Evolutionary conservation across 2,797 vertebrate species (phyloP), one percentile per base, ranked within the genome.

Genomic region (Chloroceryle amazona): DNA sequence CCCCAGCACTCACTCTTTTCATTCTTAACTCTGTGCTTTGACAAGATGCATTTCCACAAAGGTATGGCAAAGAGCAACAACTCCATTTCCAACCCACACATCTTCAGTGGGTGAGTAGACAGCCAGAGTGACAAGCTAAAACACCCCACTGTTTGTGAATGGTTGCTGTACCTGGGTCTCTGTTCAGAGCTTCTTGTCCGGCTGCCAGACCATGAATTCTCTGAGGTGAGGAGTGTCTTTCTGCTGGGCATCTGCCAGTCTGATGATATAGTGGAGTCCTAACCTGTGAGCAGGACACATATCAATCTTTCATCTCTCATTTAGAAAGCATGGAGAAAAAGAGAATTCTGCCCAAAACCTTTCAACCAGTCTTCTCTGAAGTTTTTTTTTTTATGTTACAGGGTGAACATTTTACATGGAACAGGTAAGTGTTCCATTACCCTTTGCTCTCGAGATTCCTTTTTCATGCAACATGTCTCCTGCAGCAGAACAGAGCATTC

Each of bases 121-220:
- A 42, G 21, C 33, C 3, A 4, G 33, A 74, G 39, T 28, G 49
- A 14, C 25, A 25, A 51, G 49, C 25, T 68, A 52, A 61, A 89
- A 41, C 0, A 2, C 0, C 12, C 21, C 22, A 17, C 17, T 4
- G 0, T 52, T 93, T 37, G 47, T 47, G 57, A 26, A 28, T 19
- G 8, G 12, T 54, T 26, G 20, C 26, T 1, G 0, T 37, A 55
- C 26, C 26, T 31, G 12, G 9, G 6, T 70, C 13, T 61, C 41
- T 35, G 3, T 72, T 81, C 3, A 6, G 63, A 70, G 19, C 42
- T 68, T 81, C 76, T 61, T 14, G n/a, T 67, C 61, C 7, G 1
- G 23, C 47, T 89, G 31, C 60, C 47, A 73, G 33, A 76, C 12
- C 18, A 11, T 1, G 5, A 67, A n/a, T 20, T 90, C 57, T 61